These are phyloP conservation scores for cattle (Bos taurus) DNA, from an alignment of 2,113 vertebrate species.

Conservation along the genomic window DNA sequence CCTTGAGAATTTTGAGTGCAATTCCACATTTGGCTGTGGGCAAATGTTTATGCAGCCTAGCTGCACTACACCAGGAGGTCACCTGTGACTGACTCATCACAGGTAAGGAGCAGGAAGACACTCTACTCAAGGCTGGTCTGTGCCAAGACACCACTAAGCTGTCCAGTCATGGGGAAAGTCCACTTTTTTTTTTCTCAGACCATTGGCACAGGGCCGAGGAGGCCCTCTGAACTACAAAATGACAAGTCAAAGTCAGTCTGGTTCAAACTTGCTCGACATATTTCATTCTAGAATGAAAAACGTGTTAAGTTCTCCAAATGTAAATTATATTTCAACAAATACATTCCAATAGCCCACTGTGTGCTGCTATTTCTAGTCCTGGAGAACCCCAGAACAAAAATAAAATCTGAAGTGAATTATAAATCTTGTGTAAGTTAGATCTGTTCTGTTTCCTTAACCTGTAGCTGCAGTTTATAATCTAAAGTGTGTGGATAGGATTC, in stretches of 20 bases:
- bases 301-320: background rate
- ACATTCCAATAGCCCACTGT: background rate
- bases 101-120: background rate
- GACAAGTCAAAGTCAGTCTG: background rate
- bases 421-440: background rate
- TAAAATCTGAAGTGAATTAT: background rate
- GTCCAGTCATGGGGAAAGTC: background rate
- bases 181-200: no score
- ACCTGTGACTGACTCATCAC: background rate
- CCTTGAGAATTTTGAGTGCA: background rate
- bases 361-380: background rate
- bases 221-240: background rate
- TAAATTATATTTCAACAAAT: background rate
- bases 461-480: background rate
- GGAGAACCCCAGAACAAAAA: background rate
- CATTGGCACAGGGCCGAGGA: background rate
- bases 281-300: background rate
- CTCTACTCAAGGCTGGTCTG: background rate
- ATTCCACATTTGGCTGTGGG: background rate
- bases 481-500: background rate
- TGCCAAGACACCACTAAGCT: background rate
- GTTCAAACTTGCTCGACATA: background rate
- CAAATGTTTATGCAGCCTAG: background rate
- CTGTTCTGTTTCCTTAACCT: background rate
- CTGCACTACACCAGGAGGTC: background rate